phyloP scores from a whole-genome alignment of 2,797 vertebrate genomes.

The Tapera naevia region DNA sequence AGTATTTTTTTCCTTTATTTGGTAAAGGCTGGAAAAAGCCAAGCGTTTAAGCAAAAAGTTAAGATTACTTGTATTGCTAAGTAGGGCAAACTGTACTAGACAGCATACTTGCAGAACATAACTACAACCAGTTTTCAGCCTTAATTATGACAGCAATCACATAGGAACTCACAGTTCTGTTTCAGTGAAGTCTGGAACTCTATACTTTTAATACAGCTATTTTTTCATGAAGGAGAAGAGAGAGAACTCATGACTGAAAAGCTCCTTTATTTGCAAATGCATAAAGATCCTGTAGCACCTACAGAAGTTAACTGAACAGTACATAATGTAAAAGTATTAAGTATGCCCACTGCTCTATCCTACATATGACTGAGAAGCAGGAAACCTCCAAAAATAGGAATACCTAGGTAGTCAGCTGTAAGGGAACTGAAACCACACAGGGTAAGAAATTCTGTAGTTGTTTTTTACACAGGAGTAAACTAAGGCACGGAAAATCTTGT shows the following conservation, averaged over 20 bases:
- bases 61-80: neutral
- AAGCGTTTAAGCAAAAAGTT: neutral
- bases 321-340: neutral
- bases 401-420: neutral
- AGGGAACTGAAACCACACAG: neutral
- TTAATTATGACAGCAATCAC: neutral
- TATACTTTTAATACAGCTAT: neutral
- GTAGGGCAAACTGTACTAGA: neutral
- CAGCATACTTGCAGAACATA: neutral
- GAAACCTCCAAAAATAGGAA: neutral
- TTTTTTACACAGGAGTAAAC: neutral
- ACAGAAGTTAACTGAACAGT: neutral
- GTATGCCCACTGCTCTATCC: neutral
- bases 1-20: neutral
- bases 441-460: neutral
- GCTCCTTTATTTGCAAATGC: neutral
- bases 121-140: neutral
- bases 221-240: neutral
- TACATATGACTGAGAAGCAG: neutral
- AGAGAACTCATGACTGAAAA: neutral
- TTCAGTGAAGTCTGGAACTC: neutral
- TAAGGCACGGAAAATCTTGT: neutral
- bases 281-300: neutral
- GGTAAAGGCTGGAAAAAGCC: neutral
- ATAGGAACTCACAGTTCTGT: neutral